phyloP scores from a whole-genome alignment of 2,113 vertebrate species.

The Mesoclemmys tuberculata region DNA sequence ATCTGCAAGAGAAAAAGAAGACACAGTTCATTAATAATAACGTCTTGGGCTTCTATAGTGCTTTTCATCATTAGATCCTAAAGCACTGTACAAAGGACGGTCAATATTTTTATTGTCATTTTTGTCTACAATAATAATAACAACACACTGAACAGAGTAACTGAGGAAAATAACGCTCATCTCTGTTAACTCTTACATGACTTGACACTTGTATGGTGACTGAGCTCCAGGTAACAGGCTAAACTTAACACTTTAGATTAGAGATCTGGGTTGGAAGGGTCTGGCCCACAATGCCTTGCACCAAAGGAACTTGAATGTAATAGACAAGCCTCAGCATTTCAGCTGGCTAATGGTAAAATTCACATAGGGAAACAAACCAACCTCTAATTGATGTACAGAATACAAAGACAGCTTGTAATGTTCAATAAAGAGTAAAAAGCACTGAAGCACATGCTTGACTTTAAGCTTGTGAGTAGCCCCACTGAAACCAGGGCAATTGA shows the following conservation, averaged over 20 bases:
- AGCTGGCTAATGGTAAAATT: neutral
- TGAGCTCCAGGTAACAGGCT: neutral
- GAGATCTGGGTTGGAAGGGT: accelerated
- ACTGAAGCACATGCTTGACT: neutral
- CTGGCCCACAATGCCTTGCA: accelerated
- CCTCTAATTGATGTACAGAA: neutral
- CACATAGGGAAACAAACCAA: neutral
- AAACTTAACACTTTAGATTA: accelerated
- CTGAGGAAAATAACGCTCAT: neutral
- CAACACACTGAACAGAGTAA: neutral
- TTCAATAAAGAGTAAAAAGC: neutral
- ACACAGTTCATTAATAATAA: accelerated
- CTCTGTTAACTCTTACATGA: accelerated
- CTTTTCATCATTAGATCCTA: neutral
- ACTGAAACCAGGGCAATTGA: neutral
- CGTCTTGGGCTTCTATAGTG: neutral
- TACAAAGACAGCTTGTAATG: accelerated
- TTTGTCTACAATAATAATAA: neutral
- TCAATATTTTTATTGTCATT: neutral
- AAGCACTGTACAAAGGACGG: neutral
- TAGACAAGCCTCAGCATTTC: neutral
- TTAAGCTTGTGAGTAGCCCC: neutral
- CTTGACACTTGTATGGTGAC: neutral
- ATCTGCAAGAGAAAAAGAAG: neutral
- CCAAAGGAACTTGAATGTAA: neutral